Base-by-base conservation (phyloP, 1,140 invertebrate genomes). In the Lordiphosa mommai region DNA sequence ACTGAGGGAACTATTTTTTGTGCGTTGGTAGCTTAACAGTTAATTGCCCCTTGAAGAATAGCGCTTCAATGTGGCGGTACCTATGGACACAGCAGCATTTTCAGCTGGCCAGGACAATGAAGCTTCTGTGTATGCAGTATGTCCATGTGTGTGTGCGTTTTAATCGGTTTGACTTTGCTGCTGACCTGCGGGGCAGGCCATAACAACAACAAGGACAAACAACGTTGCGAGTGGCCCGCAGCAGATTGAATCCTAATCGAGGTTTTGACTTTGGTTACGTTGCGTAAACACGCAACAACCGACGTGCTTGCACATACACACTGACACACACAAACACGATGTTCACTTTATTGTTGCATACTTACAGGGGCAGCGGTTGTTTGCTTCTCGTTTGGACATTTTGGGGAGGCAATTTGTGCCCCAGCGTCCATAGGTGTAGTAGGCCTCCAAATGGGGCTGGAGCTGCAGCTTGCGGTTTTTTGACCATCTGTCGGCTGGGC, bases 241-340 rank as follows among this genome's bases (percentile, higher is more conserved):
- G 76, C 77, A 82, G 77, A 82, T 82, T 82, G 77, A 82, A 84
- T 82, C 77, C 77, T 82, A 82, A 82, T 82, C 77, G 77, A 84
- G 77, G 77, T 84, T 80, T 82, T 82, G 77, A 82, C 77, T 82
- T 82, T 77, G 77, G 77, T 82, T 84, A 82, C 77, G 77, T 82
- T 82, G 77, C 77, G 77, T 82, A 82, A 84, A 77, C 77, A 86
- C 74, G 84, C 71, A 86, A 86, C 65, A 79, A 77, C 59, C 61
- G 63, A 56, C 53, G 61, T n/a, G n/a, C n/a, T n/a, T n/a, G n/a
- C n/a, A n/a, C n/a, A 38, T 43, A 16, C 2, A 4, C 23, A 69
- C 64, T 53, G 56, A 40, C 32, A 30, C 13, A 33, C 12, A 48
- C 50, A 2, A 14, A 9, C 1, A 30, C 20, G 29, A 34, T 49